These are phyloP conservation scores for Caenorhabditis remanei DNA, from an alignment of 1,140 invertebrate species.

Conservation along the genomic window DNA sequence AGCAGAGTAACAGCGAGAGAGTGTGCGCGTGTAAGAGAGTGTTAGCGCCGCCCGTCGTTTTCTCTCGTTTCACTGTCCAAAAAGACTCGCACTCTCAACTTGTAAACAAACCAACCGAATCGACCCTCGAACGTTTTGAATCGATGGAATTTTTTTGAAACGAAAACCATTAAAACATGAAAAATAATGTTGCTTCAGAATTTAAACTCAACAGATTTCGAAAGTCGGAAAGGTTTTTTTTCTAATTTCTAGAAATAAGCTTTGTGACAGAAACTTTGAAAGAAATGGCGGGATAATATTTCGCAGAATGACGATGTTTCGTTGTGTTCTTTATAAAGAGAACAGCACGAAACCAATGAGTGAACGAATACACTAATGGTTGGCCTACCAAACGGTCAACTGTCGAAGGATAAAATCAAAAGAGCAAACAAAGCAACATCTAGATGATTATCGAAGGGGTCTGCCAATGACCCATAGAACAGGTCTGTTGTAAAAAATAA, in stretches of 20 bases:
- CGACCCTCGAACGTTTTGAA: constrained; percentile 22
- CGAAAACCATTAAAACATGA: no score
- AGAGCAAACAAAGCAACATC: constrained; percentile 10
- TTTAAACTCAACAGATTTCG: no score
- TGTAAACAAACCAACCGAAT: constrained; percentile 21
- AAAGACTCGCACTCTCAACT: constrained; percentile 13
- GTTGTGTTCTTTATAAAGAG: no score
- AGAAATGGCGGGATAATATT: no score
- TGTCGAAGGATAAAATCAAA: background rate
- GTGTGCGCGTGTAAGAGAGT: background rate
- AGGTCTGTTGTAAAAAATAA: background rate
- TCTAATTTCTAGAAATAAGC: no score
- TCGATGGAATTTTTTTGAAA: background rate
- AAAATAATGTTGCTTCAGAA: no score
- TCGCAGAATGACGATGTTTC: no score
- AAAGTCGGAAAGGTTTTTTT: no score
- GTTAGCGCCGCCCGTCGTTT: constrained; percentile 38
- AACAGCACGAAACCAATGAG: no score
- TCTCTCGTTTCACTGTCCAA: constrained; percentile 32
- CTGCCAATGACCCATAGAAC: background rate
- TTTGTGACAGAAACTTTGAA: no score
- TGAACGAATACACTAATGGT: no score
- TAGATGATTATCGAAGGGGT: background rate
- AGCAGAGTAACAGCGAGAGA: background rate
- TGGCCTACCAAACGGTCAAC: no score